phyloP scores from a whole-genome alignment of 2,797 vertebrate genomes.

The Babyrousa celebensis region DNA sequence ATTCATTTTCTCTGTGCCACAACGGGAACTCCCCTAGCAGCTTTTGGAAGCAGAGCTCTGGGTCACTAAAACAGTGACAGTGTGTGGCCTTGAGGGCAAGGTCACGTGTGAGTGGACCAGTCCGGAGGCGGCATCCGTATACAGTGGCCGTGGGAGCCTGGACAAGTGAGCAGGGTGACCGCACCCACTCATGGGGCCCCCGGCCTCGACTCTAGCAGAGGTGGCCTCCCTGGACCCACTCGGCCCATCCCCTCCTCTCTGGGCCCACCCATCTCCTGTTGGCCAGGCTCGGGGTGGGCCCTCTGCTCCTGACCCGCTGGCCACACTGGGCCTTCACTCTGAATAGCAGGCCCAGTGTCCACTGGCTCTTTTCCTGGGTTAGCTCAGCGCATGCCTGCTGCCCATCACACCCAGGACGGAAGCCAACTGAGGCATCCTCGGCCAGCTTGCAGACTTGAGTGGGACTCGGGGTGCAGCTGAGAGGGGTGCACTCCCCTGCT shows the following conservation, averaged over 20 bases:
- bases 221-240: neutral
- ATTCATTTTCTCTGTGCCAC: no score
- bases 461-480: neutral
- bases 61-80: neutral
- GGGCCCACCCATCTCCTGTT: neutral
- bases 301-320: rapidly evolving
- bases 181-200: rapidly evolving
- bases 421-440: neutral
- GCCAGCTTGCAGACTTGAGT: no score
- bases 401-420: neutral
- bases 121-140: neutral
- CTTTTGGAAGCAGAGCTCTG: neutral
- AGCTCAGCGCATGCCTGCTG: rapidly evolving
- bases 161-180: neutral
- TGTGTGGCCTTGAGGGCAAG: neutral
- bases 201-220: neutral
- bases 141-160: neutral
- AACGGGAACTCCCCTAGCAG: no score
- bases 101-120: neutral
- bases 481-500: neutral
- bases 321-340: neutral
- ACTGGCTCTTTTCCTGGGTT: neutral
- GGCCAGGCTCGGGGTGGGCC: neutral
- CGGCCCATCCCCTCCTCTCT: rapidly evolving
- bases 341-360: neutral